These are phyloP conservation scores for Opisthograptis luteolata DNA, from an alignment of 2,888 invertebrate genomes.

Conservation along the genomic window DNA sequence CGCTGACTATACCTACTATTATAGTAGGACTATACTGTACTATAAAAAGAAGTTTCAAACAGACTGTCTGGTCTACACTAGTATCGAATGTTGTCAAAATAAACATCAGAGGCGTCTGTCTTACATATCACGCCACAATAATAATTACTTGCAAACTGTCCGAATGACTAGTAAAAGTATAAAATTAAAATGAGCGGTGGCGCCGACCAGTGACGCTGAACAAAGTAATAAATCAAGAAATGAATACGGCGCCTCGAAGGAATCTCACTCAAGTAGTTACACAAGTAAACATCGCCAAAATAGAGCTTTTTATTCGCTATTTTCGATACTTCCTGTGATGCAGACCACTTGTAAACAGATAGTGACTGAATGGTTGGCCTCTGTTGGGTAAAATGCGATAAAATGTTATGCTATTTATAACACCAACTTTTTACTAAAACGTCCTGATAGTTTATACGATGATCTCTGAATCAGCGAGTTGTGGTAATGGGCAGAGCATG, in stretches of 20 bases:
- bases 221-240: conserved; percentile 37
- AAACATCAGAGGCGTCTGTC: conserved; percentile 30
- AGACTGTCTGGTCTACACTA: conserved; percentile 19
- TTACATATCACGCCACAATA: conserved; percentile 19
- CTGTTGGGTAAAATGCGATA: too few relatives aligned
- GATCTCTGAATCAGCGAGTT: too few relatives aligned
- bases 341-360: conserved; percentile 11
- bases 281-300: conserved; percentile 39
- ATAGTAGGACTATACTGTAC: too few relatives aligned
- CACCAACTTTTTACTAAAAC: too few relatives aligned
- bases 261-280: conserved; percentile 53
- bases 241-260: conserved; percentile 47
- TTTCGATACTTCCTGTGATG: conserved; percentile 21
- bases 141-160: conserved; percentile 31
- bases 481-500: too few relatives aligned
- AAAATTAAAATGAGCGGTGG: conserved; percentile 20
- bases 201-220: conserved; percentile 36
- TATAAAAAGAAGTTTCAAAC: conserved; percentile 3
- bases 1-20: too few relatives aligned
- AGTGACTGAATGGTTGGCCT: too few relatives aligned
- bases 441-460: too few relatives aligned
- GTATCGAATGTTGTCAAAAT: conserved; percentile 26
- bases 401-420: too few relatives aligned
- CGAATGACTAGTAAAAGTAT: conserved; percentile 24
- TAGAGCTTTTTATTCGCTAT: conserved; percentile 13